phyloP scores from a whole-genome alignment of 1,140 invertebrate species.

The Adoxophyes honmai region DNA sequence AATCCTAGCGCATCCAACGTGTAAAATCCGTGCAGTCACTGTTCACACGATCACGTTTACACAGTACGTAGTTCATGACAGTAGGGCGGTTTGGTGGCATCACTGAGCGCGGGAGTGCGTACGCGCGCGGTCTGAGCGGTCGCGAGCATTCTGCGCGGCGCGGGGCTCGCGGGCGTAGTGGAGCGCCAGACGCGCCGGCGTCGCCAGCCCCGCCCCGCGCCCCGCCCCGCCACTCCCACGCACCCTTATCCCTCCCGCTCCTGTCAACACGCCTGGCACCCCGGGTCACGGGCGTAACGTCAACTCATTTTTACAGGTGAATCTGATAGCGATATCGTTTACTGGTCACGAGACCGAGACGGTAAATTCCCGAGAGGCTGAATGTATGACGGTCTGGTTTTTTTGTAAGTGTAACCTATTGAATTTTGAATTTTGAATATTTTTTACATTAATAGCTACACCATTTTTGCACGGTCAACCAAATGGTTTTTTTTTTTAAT shows the following conservation, averaged over 20 bases:
- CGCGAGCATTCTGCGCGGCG: constrained; percentile 43
- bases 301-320: neutral
- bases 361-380: too few relatives aligned
- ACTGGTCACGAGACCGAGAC: too few relatives aligned
- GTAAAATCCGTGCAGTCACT: constrained; percentile 59
- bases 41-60: constrained; percentile 36
- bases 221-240: constrained; percentile 28
- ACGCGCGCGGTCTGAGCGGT: constrained; percentile 36
- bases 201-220: constrained; percentile 35
- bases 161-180: constrained; percentile 54
- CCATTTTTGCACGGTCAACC: too few relatives aligned
- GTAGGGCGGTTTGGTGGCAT: constrained; percentile 58
- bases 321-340: too few relatives aligned
- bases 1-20: constrained; percentile 75
- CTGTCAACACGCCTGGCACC: constrained; percentile 16
- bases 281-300: neutral
- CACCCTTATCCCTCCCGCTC: constrained; percentile 22
- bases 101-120: constrained; percentile 52
- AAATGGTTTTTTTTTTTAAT: too few relatives aligned
- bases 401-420: too few relatives aligned
- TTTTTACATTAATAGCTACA: too few relatives aligned
- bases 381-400: too few relatives aligned
- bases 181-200: constrained; percentile 60
- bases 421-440: too few relatives aligned
- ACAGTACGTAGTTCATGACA: constrained; percentile 53